phyloP scores from a whole-genome alignment of 2,797 vertebrate genomes.

The Gorsachius magnificus region DNA sequence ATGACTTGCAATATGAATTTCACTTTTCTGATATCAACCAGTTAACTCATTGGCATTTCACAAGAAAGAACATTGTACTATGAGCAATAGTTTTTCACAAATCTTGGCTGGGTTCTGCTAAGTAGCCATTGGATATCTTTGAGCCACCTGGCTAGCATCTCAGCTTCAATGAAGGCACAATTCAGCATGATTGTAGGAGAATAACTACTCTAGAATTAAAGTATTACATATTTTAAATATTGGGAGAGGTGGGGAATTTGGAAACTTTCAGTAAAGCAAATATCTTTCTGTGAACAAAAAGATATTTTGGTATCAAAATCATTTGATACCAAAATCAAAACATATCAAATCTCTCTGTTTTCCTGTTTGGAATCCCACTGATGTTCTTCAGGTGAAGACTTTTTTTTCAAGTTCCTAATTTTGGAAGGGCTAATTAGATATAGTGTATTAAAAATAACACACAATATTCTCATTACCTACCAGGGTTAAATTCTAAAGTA shows the following conservation, averaged over 20 bases:
- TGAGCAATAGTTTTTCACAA: not conserved
- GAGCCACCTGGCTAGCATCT: not conserved
- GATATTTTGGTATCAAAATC: not conserved
- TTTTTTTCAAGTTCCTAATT: not conserved
- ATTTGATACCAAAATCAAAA: no score
- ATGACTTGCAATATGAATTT: not conserved
- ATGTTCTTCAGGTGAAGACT: not conserved
- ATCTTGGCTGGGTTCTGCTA: not conserved
- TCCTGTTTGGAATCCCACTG: not conserved
- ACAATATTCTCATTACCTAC: not conserved
- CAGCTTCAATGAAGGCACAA: not conserved
- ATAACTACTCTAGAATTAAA: not conserved
- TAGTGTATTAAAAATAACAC: not conserved
- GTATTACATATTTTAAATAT: not conserved
- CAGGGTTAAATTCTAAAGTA: not conserved
- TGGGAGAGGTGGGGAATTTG: accelerated
- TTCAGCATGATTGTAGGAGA: not conserved
- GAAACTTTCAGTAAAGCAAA: not conserved
- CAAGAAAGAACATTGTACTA: not conserved
- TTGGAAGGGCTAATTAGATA: not conserved
- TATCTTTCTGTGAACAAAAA: not conserved
- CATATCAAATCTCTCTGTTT: not conserved
- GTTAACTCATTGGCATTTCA: conserved; percentile 10
- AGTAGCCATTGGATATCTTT: not conserved
- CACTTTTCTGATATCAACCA: not conserved